Conservation (phyloP, 2,113 vertebrate genomes). For the Piprites chloris region DNA sequence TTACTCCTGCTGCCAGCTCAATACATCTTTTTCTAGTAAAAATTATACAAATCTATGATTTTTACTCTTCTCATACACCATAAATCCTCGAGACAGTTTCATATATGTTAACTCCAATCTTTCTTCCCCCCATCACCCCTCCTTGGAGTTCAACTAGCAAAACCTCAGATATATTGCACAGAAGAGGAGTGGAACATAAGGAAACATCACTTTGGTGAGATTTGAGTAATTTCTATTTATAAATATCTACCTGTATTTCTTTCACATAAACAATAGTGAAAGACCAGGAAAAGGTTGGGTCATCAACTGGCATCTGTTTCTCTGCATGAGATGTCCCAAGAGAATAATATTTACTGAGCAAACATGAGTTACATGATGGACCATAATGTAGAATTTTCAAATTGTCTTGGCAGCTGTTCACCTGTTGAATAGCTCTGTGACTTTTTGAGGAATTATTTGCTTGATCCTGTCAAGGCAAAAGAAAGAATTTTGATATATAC, state of each 20-base stretch:
- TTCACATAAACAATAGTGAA: constrained; percentile 36
- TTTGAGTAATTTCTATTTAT: constrained; percentile 44
- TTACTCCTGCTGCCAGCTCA: constrained; percentile 38
- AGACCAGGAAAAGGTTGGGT: neutral
- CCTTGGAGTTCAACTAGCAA: constrained; percentile 8
- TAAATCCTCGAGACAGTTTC: constrained; percentile 58
- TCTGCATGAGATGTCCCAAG: constrained; percentile 24
- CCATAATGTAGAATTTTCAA: constrained; percentile 58
- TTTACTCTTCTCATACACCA: constrained; percentile 18
- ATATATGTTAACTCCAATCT: constrained; percentile 5
- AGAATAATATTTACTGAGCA: constrained; percentile 33
- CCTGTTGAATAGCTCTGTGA: constrained; percentile 65
- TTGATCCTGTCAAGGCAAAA: constrained; percentile 64
- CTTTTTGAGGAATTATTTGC: constrained; percentile 62
- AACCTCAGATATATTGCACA: neutral
- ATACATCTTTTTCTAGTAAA: constrained; percentile 68
- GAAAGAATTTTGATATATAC: constrained; percentile 54
- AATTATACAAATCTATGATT: constrained; percentile 62
- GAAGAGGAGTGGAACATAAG: neutral
- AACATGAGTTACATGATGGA: constrained; percentile 51
- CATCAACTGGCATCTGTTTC: constrained; percentile 49
- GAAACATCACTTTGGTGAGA: constrained; percentile 36
- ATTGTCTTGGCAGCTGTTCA: constrained; percentile 70
- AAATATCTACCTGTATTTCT: constrained; percentile 19
- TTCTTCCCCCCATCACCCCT: neutral